Evolutionary conservation across 92 coral and sea anemone species (phyloP), one percentile per base, ranked within the genome.

Genomic region (Siderastrea radians): DNA sequence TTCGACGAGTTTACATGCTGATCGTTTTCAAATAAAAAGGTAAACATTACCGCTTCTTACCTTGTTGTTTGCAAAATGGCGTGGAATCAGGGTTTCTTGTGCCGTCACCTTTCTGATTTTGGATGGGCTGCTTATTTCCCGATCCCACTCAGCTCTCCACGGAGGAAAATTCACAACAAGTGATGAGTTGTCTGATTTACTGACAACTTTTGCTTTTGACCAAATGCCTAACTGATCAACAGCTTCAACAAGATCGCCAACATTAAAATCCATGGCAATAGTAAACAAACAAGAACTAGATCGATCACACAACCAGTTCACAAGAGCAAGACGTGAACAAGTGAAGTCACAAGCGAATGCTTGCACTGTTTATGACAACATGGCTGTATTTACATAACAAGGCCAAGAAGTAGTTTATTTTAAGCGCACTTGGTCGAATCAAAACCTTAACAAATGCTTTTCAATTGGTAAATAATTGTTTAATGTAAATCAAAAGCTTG

Each of bases 91-190:
- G 10, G 13, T 51, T 7, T 51, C 51, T 44, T 68, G 15, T 8
- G 49, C 1, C 49, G 72, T 67, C 38, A 26, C 72, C 11, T 67
- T 43, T 50, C 77, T 72, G 57, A 49, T 50, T 72, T 72, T 45
- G 17, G 77, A 72, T 1, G 58, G 43, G n/a, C 51, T 47, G 5
- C 57, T 5, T 16, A 17, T 73, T n/a, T 73, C 78, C 43, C 78
- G n/a, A 12, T 68, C 73, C 73, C 52, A 68, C 9, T 68, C 73
- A 2, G 73, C 16, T 68, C 51, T 68, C 78, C 78, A 73, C 3
- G 78, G 78, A 73, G 78, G 78, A 73, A 73, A 73, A 5, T 13
- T 73, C 13, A 73, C 62, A 51, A 51, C 44, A 49, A 72, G 65
- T 3, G 38, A 26, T 26, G 50, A 53, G 12, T 7, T 53, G 7